These are phyloP conservation scores for Bubo scandiacus DNA, from an alignment of 2,113 vertebrate genomes.

Conservation along the genomic window DNA sequence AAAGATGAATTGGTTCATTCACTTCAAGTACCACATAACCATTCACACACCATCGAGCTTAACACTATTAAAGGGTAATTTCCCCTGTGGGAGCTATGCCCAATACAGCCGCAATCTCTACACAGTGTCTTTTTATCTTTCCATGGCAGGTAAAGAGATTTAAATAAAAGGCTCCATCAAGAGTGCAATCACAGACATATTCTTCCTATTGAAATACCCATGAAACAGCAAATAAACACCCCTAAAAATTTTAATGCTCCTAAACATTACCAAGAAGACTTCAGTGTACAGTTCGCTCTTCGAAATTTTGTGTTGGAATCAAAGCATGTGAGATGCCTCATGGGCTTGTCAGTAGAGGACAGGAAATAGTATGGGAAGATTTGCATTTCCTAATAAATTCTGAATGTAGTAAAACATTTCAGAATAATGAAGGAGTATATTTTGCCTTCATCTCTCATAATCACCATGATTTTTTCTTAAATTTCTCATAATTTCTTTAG, in stretches of 20 bases:
- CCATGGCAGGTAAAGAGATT: conserved; percentile 56
- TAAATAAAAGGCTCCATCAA: conserved; percentile 51
- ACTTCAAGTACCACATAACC: conserved; percentile 65
- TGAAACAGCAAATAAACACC: background rate
- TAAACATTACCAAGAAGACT: background rate
- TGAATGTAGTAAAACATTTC: background rate
- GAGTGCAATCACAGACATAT: background rate
- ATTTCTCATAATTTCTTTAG: background rate
- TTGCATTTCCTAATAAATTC: background rate
- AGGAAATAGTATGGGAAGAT: background rate
- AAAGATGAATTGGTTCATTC: conserved; percentile 66
- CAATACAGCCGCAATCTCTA: background rate
- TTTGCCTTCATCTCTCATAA: background rate
- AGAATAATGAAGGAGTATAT: conserved; percentile 4
- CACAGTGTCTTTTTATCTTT: conserved; percentile 41
- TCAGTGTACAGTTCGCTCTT: background rate
- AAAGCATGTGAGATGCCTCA: background rate
- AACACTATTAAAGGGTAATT: conserved; percentile 70
- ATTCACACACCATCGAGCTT: conserved; percentile 66
- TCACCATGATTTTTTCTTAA: background rate
- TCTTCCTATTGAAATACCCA: conserved; percentile 28
- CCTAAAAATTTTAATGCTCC: background rate
- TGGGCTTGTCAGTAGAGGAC: background rate
- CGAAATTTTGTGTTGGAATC: background rate
- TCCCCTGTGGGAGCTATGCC: conserved; percentile 63